phyloP scores from a whole-genome alignment of 1,140 invertebrate species.

The Trichogramma pretiosum region DNA sequence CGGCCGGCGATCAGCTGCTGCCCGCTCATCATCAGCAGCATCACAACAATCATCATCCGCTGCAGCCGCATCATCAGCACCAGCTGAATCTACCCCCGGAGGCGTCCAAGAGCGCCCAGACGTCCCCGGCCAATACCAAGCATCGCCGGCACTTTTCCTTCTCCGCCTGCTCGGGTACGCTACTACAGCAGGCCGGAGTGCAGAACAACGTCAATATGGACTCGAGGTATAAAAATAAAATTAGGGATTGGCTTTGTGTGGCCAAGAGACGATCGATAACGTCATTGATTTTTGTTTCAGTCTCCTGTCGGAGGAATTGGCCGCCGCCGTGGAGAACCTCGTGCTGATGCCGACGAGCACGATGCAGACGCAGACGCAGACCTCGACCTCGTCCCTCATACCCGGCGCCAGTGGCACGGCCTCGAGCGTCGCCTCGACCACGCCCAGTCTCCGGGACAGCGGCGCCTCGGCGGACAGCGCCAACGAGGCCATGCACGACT shows the following conservation, averaged over 20 bases:
- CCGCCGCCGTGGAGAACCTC: constrained; percentile 41
- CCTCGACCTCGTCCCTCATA: neutral
- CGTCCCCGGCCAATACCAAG: constrained; percentile 29
- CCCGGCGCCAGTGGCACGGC: constrained; percentile 25
- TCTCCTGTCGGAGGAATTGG: constrained; percentile 39
- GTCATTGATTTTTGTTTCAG: constrained; percentile 22
- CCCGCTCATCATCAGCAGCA: neutral
- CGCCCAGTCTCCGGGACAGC: constrained; percentile 26
- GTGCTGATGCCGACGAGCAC: constrained; percentile 37
- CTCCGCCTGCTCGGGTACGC: constrained; percentile 41
- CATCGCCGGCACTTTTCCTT: constrained; percentile 41
- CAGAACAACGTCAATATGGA: constrained; percentile 38
- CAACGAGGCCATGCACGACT: constrained; percentile 72
- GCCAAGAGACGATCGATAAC: too few relatives aligned
- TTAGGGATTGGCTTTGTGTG: neutral
- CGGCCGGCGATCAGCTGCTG: neutral
- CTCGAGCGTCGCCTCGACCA: neutral
- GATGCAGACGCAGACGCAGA: constrained; percentile 10
- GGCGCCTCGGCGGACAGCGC: constrained; percentile 47
- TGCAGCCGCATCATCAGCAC: constrained; percentile 17
- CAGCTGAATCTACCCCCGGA: constrained; percentile 31
- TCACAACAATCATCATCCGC: neutral
- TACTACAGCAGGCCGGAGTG: constrained; percentile 25
- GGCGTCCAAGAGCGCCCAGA: neutral
- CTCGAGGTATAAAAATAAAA: constrained; percentile 11